phyloP scores from a whole-genome alignment of 64 coral and sea anemone species.

The Porites australiensis region DNA sequence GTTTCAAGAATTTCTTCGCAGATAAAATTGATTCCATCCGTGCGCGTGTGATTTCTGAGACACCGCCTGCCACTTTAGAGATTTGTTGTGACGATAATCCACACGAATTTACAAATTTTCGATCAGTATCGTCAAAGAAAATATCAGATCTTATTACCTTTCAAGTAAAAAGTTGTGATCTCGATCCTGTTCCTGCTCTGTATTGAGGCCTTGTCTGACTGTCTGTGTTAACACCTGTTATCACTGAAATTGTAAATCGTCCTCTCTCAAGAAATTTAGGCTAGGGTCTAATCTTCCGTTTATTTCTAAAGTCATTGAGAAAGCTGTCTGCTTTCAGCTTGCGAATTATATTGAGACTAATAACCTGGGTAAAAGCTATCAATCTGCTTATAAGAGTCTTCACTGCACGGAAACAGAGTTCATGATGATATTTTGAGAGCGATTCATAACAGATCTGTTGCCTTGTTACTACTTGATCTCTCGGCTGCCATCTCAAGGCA shows the following conservation, averaged over 20 bases:
- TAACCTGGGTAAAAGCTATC: background rate
- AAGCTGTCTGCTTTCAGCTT: background rate
- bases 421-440: background rate
- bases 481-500: background rate
- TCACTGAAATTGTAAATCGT: background rate
- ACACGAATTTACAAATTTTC: background rate
- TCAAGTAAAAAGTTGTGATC: background rate
- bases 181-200: background rate
- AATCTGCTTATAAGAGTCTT: background rate
- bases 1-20: conserved; percentile 17
- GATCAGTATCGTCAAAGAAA: background rate
- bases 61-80: background rate
- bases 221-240: background rate
- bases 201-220: background rate
- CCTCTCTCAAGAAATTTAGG: background rate
- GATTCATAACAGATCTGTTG: background rate
- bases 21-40: background rate
- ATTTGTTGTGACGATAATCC: background rate
- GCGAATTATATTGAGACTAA: background rate
- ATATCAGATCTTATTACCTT: background rate
- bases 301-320: background rate
- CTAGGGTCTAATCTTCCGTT: background rate
- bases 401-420: background rate
- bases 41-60: background rate
- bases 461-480: background rate